Evolutionary conservation across 2,888 invertebrate species (phyloP).

Genomic region (Napeogenes sylphis): DNA sequence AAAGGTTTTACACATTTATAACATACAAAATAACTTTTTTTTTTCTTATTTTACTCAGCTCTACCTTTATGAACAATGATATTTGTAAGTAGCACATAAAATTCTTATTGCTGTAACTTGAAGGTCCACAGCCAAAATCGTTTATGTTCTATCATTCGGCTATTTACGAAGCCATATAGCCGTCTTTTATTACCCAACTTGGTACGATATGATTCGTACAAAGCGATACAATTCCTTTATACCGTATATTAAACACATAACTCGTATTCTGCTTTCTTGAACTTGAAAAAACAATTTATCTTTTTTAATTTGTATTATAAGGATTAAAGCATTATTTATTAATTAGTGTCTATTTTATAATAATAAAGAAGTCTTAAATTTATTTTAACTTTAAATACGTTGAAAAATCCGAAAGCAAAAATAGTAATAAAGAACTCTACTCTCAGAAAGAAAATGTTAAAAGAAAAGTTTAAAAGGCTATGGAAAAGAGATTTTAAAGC

Average conservation of each 20-base stretch:
- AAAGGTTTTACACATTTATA: too few species aligned
- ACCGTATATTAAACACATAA: slow-evolving; percentile 18
- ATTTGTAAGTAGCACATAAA: slow-evolving; percentile 1
- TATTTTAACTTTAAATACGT: neutral
- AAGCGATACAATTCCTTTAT: slow-evolving; percentile 41
- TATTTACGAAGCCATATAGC: slow-evolving; percentile 53
- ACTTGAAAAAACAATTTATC: neutral
- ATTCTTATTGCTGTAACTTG: slow-evolving; percentile 22
- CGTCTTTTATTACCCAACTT: slow-evolving; percentile 57
- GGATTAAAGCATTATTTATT: too few species aligned
- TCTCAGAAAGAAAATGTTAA: neutral
- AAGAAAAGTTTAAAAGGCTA: slow-evolving; percentile 7
- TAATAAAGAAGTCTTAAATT: neutral
- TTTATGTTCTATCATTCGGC: slow-evolving; percentile 50
- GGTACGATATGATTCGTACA: slow-evolving; percentile 45
- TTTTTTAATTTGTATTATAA: too few species aligned
- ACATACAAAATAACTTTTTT: too few species aligned
- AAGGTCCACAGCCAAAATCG: slow-evolving; percentile 25
- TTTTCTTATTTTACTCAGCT: neutral
- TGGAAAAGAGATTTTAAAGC: slow-evolving; percentile 6
- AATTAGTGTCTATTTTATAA: too few species aligned
- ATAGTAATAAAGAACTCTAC: neutral
- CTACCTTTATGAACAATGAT: neutral
- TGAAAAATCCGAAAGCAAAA: neutral
- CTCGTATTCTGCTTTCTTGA: neutral